Base-by-base conservation (phyloP, 2,888 invertebrate genomes). In the Lasioglossum figueresi region DNA sequence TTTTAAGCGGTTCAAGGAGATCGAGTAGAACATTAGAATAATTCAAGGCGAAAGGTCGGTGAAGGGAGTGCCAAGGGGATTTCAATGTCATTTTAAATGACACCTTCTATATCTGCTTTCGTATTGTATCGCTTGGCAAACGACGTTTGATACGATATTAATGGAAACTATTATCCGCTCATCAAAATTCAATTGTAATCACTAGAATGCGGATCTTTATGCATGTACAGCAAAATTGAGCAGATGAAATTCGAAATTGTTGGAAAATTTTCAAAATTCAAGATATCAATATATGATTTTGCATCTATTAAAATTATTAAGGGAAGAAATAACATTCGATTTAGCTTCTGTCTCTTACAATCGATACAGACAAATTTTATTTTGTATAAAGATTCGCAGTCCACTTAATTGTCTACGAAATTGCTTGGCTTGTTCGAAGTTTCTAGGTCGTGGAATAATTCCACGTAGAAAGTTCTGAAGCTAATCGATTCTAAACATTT, bases 11-110 rank as follows among this genome's bases (percentile, higher is more conserved):
- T 40, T 75, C 37, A 75, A 59, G 75, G 74, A 56, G 52, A 52
- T 56, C 74, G 34, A 34, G 74, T n/a, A 37, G 74, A n/a, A 16
- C 16, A 31, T 37, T 56, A 74, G 52, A 74, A 74, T 74, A 52
- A 68, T 68, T 74, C 74, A 74, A 73, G 73, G 37, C 48, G 73
- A 73, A 73, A 73, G 52, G 52, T 59, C 43, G 23, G n/a, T 43
- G 27, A 23, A 56, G 23, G 59, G 59, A 63, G 43, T 4, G 71
- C 23, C 66, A 8, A 66, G 63, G 74, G 52, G 48, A 56, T 19
- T 23, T 37, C 37, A 66, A 43, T 76, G 34, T 76, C 63, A 45
- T 31, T 45, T 34, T 45, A 37, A 59, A 59, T n/a, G 56, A 27
- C 40, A 37, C 27, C n/a, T 34, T n/a, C 10, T 52, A 10, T 10